phyloP scores from a whole-genome alignment of 1,140 invertebrate species.

The Ceratoteleas bidentatus region DNA sequence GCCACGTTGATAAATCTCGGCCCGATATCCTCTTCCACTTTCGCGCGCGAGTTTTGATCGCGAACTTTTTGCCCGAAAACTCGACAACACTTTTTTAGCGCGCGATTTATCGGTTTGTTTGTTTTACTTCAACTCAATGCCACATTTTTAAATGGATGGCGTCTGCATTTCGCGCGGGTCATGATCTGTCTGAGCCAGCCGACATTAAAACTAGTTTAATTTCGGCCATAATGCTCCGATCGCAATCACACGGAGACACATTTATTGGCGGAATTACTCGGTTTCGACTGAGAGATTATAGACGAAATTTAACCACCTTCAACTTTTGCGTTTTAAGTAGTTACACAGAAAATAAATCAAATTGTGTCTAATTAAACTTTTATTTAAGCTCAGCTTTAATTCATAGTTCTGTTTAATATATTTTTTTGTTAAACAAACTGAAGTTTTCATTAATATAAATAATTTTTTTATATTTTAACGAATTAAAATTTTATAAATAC shows the following conservation, averaged over 20 bases:
- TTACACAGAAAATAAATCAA: too few relatives aligned
- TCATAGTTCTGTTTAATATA: too few relatives aligned
- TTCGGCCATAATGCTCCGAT: background rate
- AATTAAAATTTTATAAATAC: too few relatives aligned
- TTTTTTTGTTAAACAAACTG: background rate
- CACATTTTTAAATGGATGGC: constrained; percentile 14
- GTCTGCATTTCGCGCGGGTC: background rate
- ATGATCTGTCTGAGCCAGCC: background rate
- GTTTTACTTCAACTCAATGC: constrained; percentile 32
- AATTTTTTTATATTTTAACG: too few relatives aligned
- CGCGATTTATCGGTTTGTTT: constrained; percentile 36
- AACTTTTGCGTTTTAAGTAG: too few relatives aligned
- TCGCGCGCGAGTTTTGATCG: constrained; percentile 24
- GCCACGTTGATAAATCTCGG: constrained; percentile 41
- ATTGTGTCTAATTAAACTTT: too few relatives aligned
- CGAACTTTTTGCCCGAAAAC: constrained; percentile 19
- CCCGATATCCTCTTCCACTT: constrained; percentile 36
- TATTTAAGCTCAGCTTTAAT: background rate
- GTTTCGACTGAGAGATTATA: too few relatives aligned
- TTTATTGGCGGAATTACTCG: too few relatives aligned
- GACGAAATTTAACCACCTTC: too few relatives aligned
- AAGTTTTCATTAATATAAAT: background rate
- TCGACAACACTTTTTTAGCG: background rate
- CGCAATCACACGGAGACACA: too few relatives aligned
- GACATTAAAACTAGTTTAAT: background rate